phyloP scores from a whole-genome alignment of 2,888 invertebrate genomes.

The Agrochola macilenta region DNA sequence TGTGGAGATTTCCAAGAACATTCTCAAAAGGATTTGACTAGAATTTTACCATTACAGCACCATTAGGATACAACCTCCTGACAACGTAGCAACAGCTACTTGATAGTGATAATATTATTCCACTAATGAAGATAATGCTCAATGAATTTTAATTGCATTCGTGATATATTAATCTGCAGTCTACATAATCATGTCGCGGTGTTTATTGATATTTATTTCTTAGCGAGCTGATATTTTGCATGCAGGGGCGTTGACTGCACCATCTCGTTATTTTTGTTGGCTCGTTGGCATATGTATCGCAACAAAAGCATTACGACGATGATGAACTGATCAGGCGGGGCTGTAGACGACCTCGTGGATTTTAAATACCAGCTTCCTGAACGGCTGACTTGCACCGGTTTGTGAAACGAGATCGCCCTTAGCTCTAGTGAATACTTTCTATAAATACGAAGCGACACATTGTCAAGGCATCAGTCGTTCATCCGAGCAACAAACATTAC shows the following conservation, averaged over 20 bases:
- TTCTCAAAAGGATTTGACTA: neutral
- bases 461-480: constrained; percentile 82
- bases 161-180: neutral
- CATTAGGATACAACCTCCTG: neutral
- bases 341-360: constrained; percentile 80
- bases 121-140: neutral
- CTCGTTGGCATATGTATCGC: constrained; percentile 62
- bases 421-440: constrained; percentile 79
- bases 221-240: constrained; percentile 24
- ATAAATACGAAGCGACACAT: constrained; percentile 80
- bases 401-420: constrained; percentile 83
- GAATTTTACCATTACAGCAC: neutral
- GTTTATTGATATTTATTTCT: constrained; percentile 22
- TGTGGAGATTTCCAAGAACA: neutral
- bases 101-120: neutral
- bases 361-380: constrained; percentile 87
- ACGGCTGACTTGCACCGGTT: constrained; percentile 83
- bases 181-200: constrained; percentile 17
- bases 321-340: constrained; percentile 77
- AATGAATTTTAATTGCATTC: constrained; percentile 4
- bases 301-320: constrained; percentile 67
- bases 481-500: constrained; percentile 83
- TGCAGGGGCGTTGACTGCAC: constrained; percentile 17
- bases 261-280: constrained; percentile 43
- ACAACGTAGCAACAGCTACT: neutral